phyloP scores from a whole-genome alignment of 2,113 vertebrate species.

The Sminthopsis crassicaudata region DNA sequence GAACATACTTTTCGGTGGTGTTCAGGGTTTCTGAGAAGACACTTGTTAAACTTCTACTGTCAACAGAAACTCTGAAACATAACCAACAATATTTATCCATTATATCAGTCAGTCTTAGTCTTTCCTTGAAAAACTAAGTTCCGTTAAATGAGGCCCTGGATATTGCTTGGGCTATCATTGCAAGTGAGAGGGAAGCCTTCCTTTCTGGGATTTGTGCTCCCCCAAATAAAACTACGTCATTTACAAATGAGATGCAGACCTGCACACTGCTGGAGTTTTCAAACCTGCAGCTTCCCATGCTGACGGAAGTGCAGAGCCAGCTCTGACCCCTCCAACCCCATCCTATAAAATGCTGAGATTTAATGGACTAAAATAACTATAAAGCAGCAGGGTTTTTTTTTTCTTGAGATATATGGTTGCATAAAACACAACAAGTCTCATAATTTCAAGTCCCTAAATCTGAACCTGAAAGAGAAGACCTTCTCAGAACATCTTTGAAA shows the following conservation, averaged over 20 bases:
- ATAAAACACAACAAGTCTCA: neutral
- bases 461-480: neutral
- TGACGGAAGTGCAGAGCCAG: neutral
- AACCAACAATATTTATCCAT: neutral
- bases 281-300: neutral
- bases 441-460: neutral
- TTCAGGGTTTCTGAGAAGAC: neutral
- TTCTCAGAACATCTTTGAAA: neutral
- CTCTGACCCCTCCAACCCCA: neutral
- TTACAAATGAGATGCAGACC: neutral
- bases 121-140: neutral
- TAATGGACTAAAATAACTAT: neutral
- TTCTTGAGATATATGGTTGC: neutral
- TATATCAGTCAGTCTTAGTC: neutral
- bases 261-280: neutral
- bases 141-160: neutral
- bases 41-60: neutral
- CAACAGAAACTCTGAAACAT: neutral
- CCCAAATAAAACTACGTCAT: neutral
- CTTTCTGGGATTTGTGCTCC: neutral
- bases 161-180: neutral
- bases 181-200: neutral
- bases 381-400: neutral
- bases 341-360: neutral
- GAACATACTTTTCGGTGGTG: neutral